Evolutionary conservation across 2,888 invertebrate genomes (phyloP).

Genomic region (Tinea trinotella): DNA sequence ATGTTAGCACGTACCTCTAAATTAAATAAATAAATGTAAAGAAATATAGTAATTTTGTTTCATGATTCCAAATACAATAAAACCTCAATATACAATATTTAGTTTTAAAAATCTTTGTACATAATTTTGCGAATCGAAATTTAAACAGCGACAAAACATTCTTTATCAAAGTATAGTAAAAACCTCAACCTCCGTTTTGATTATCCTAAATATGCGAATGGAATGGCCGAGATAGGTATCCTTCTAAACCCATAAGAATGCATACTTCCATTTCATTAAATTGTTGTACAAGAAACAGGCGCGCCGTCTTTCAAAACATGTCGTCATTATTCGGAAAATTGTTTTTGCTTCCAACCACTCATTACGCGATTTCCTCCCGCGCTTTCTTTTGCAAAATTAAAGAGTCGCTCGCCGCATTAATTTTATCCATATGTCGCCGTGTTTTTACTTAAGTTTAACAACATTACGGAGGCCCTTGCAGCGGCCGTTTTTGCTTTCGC

Average conservation of each 20-base stretch:
- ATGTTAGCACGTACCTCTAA: no score
- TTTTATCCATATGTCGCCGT: slow-evolving; percentile 59
- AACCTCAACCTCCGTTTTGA: not conserved
- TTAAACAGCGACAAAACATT: not conserved
- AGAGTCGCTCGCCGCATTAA: slow-evolving; percentile 61
- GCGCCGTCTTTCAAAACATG: slow-evolving; percentile 3
- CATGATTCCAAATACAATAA: no score
- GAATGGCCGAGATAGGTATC: slow-evolving; percentile 7
- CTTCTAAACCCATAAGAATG: slow-evolving; percentile 8
- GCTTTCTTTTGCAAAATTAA: slow-evolving; percentile 70
- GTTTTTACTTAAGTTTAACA: slow-evolving; percentile 50
- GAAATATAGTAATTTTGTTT: no score
- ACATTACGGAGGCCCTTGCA: slow-evolving; percentile 42
- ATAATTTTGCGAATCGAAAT: no score
- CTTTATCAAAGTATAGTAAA: not conserved
- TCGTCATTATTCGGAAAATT: not conserved
- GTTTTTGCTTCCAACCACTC: slow-evolving; percentile 33
- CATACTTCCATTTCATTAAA: slow-evolving; percentile 12
- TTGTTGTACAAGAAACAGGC: slow-evolving; percentile 23
- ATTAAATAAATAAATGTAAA: no score
- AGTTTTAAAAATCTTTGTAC: no score
- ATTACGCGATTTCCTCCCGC: slow-evolving; percentile 68
- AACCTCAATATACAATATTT: no score
- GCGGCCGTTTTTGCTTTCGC: slow-evolving; percentile 39
- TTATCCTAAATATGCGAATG: slow-evolving; percentile 8